A percentile compares a stretch with the other conserved stretches of the same genome.
Conservation (phyloP, 2,888 invertebrate species). For the Ligdia adustata region DNA sequence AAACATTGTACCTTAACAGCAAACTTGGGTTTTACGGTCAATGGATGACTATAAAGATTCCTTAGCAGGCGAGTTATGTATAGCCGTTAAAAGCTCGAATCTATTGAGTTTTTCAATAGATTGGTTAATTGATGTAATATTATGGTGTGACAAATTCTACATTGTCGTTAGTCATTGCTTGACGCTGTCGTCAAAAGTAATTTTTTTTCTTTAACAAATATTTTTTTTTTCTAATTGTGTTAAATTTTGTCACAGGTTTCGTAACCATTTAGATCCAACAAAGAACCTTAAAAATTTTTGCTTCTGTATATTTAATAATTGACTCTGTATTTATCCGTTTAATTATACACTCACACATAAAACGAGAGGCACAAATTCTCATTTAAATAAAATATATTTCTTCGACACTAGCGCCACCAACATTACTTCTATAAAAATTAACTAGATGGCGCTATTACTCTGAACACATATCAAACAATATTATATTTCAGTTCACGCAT, state of each 20-base stretch:
- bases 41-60: conserved; percentile 64
- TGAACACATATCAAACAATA: neutral
- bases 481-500: neutral
- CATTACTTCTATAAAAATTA: conserved; percentile 1
- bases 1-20: conserved; percentile 76
- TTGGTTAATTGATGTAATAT: neutral
- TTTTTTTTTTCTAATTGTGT: no score
- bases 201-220: no score
- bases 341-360: no score
- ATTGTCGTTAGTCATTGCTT: neutral
- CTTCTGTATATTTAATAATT: no score
- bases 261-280: no score
- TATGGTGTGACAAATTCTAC: neutral
- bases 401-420: neutral
- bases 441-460: conserved; percentile 56
- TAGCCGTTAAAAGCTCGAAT: conserved; percentile 47
- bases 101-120: conserved; percentile 26
- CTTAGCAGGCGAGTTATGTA: conserved; percentile 58
- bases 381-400: no score
- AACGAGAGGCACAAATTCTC: no score
- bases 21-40: conserved; percentile 73
- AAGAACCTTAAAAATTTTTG: no score
- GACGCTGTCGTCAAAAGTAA: no score
- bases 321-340: no score
- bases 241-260: no score